Base-by-base conservation (phyloP, 2,797 vertebrate genomes). In the Myotis findleyi region DNA sequence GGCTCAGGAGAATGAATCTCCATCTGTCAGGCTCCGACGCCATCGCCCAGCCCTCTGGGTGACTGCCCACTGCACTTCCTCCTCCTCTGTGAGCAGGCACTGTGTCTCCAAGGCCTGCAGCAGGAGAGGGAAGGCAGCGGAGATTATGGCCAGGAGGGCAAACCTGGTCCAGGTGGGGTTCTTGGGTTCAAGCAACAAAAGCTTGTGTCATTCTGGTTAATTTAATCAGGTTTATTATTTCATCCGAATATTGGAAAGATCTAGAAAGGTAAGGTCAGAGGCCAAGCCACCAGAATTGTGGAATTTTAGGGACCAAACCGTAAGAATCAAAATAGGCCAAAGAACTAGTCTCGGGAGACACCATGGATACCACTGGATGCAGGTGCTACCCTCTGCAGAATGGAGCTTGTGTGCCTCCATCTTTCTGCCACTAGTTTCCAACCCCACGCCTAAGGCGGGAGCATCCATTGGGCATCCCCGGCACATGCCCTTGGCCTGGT, bases 401-500 rank as follows among this genome's bases (percentile, higher is more conserved):
- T 18, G 57, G 49, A 57, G 11, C 27, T 11, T 71, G 41, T 72
- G 71, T 59, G 33, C 66, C 41, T 77, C 38, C 8, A 3, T 57
- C 64, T 62, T 53, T 36, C 44, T 49, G 0, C 36, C 59, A 33
- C 41, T 17, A 21, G 53, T 21, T 79, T 55, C 51, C 27, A 51
- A 41, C 36, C 80, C 64, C 38, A 49, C 27, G n/a, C 36, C 80
- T 53, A 13, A 41, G 59, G 33, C 1, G 0, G 47, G 41, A 62
- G 55, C 25, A 10, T 5, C 7, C 1, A 41, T 14, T 77, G 47
- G 59, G 38, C 17, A 20, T 0, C 7, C 36, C 8, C 0, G 1
- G 20, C 1, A 0, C 2, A 0, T 30, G 25, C n/a, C 33, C 20
- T 23, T 0, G 1, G 1, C 57, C 13, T 23, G 7, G 20, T 21